These are phyloP conservation scores for Hirundichthys speculiger DNA, from an alignment of 2,113 vertebrate species.

Conservation along the genomic window DNA sequence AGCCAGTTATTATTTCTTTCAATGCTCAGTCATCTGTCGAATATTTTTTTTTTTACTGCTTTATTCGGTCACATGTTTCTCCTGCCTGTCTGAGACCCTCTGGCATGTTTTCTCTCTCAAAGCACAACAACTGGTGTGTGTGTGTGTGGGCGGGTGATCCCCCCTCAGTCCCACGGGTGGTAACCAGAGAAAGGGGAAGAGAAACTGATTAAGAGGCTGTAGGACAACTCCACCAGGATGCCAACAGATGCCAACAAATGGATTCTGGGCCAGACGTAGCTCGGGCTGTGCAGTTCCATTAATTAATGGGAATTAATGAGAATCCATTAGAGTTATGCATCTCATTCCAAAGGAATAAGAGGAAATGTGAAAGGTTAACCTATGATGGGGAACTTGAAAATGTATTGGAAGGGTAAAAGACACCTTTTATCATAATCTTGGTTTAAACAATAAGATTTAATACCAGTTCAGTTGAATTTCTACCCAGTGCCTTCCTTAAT, in stretches of 20 bases:
- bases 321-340: no score
- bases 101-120: slow-evolving; percentile 34
- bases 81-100: slow-evolving; percentile 23
- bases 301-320: no score
- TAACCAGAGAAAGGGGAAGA: slow-evolving; percentile 59
- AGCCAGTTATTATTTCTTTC: not conserved
- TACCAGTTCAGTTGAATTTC: no score
- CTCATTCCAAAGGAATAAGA: no score
- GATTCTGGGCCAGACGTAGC: not conserved
- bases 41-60: not conserved
- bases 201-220: slow-evolving; percentile 13
- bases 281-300: no score
- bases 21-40: not conserved
- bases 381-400: no score
- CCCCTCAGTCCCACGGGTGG: slow-evolving; percentile 54
- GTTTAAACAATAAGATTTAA: no score
- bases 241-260: slow-evolving; percentile 5
- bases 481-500: no score
- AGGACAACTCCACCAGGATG: slow-evolving; percentile 16
- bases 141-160: slow-evolving; percentile 41
- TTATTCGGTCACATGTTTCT: not conserved
- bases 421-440: no score
- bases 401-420: no score
- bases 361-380: no score
- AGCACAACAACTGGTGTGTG: slow-evolving; percentile 62